These are phyloP conservation scores for Aurelia sp. DNA, from an alignment of 30 jellyfish, hydroid and myxozoan species.

Conservation along the genomic window DNA sequence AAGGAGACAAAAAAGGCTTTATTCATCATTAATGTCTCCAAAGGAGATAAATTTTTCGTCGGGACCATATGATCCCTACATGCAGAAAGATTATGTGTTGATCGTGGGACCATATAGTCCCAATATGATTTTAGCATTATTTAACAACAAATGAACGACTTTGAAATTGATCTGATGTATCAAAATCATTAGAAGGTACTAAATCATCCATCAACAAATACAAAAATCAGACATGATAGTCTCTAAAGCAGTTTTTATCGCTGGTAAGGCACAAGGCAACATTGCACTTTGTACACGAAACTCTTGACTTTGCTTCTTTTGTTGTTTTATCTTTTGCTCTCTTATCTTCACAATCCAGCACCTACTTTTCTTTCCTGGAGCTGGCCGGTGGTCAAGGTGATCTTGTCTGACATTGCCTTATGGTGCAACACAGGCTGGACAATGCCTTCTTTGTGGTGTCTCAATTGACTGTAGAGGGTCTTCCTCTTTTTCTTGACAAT, in stretches of 20 bases:
- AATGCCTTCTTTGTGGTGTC: constrained; percentile 33
- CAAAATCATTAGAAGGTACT: no score
- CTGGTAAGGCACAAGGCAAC: constrained; percentile 34
- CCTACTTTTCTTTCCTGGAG: constrained; percentile 50
- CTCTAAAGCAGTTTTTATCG: constrained; percentile 44
- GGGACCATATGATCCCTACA: no score
- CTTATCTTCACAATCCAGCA: constrained; percentile 47
- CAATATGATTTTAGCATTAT: no score
- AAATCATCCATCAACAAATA: no score
- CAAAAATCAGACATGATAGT: constrained; percentile 17
- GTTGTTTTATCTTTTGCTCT: constrained; percentile 15
- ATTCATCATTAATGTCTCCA: no score
- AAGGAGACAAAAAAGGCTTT: no score
- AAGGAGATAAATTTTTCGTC: no score
- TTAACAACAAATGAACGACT: no score
- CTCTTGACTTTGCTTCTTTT: constrained; percentile 47
- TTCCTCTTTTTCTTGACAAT: constrained; percentile 22
- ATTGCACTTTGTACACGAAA: constrained; percentile 54
- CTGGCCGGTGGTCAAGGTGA: constrained; percentile 55
- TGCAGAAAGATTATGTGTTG: no score
- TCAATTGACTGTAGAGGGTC: constrained; percentile 16
- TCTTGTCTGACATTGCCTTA: constrained; percentile 40
- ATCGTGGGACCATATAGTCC: no score
- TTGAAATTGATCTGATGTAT: no score
- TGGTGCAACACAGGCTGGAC: constrained; percentile 58